A percentile compares a stretch with the other conserved stretches of the same genome.
Evolutionary conservation across 1,140 invertebrate species (phyloP).

Genomic region (Rhysida immarginata): DNA sequence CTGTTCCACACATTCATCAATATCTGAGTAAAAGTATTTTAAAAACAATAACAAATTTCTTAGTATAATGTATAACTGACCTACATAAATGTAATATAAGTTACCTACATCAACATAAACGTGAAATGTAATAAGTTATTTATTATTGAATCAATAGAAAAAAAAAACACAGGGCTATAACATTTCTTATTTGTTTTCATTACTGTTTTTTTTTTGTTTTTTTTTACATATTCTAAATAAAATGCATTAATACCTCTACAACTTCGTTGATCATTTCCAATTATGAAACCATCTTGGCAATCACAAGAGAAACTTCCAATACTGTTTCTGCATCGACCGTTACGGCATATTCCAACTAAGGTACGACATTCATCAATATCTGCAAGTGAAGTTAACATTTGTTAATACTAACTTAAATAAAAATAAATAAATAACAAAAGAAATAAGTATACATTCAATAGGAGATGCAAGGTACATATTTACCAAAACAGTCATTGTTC

Average conservation of each 20-base stretch:
- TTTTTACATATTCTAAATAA: too few species aligned
- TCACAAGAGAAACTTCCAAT: constrained; percentile 67
- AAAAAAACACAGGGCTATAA: too few species aligned
- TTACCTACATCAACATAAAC: constrained; percentile 14
- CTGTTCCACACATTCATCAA: constrained; percentile 60
- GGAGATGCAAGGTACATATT: constrained; percentile 15
- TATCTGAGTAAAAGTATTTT: constrained; percentile 40
- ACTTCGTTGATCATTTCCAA: constrained; percentile 46
- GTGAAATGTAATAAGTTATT: background rate
- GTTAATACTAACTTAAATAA: constrained; percentile 2
- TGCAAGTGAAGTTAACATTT: constrained; percentile 24
- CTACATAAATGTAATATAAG: too few species aligned
- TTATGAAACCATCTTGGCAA: constrained; percentile 59
- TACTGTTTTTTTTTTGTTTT: too few species aligned
- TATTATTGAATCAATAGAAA: background rate
- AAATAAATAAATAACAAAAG: background rate
- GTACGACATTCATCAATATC: constrained; percentile 73
- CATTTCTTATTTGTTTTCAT: too few species aligned
- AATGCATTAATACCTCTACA: constrained; percentile 38
- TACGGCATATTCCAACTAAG: constrained; percentile 59
- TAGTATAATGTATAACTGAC: too few species aligned
- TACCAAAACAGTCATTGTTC: constrained; percentile 71
- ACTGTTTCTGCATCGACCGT: constrained; percentile 63
- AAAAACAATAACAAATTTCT: too few species aligned
- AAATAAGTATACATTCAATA: background rate